Conservation (phyloP, 2,797 vertebrate species). For the Oreochromis mossambicus region DNA sequence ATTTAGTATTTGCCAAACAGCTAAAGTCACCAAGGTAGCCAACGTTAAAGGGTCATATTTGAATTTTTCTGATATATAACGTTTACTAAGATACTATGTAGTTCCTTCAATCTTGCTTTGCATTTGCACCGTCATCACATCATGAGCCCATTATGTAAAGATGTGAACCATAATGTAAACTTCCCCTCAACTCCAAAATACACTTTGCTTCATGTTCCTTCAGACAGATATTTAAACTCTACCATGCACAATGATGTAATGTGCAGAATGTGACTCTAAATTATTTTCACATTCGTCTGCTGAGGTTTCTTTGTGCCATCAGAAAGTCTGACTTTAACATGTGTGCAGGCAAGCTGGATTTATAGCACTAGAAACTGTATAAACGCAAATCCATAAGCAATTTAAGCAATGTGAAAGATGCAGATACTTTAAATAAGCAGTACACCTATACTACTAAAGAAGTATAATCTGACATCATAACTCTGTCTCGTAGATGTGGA, state of each 20-base stretch:
- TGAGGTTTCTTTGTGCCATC: background rate
- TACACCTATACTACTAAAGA: background rate
- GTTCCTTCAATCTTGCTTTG: background rate
- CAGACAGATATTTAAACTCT: background rate
- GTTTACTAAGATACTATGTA: accelerated
- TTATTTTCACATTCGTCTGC: background rate
- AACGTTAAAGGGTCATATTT: accelerated
- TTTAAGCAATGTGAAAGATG: background rate
- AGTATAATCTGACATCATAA: background rate
- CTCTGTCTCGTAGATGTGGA: background rate
- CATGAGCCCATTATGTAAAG: background rate
- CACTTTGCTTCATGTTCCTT: background rate
- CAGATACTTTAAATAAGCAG: background rate
- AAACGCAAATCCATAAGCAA: background rate
- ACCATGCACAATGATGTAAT: background rate
- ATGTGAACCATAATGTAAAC: background rate
- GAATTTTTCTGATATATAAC: background rate
- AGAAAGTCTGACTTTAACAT: background rate
- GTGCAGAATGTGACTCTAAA: background rate
- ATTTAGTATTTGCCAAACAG: slow-evolving; percentile 25
- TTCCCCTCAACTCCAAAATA: background rate
- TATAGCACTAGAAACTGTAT: background rate
- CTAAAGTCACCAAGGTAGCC: background rate
- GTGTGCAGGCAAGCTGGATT: background rate
- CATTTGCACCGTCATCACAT: background rate